phyloP scores from a whole-genome alignment of 2,113 vertebrate genomes.

The Peromyscus californicus region DNA sequence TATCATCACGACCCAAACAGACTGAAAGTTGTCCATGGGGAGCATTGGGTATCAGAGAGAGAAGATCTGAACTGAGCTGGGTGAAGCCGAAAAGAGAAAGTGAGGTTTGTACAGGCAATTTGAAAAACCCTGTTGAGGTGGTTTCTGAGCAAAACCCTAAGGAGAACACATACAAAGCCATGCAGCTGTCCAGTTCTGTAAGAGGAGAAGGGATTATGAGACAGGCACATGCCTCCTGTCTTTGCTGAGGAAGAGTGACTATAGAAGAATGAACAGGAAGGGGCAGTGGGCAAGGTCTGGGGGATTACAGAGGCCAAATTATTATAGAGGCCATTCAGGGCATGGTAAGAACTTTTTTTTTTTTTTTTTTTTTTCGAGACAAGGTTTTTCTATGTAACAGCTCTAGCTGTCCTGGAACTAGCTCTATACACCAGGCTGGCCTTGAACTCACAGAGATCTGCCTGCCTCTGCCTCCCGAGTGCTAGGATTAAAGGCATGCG shows the following conservation, averaged over 20 bases:
- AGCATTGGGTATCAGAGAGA: neutral
- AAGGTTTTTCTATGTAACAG: too few species aligned
- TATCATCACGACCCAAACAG: too few species aligned
- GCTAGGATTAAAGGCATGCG: too few species aligned
- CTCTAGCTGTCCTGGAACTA: too few species aligned
- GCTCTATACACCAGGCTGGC: too few species aligned
- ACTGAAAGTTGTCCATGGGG: neutral
- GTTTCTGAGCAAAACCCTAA: neutral
- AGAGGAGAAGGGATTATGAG: neutral
- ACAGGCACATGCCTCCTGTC: neutral
- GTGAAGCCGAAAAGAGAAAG: neutral
- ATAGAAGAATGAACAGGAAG: neutral
- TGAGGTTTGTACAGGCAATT: neutral
- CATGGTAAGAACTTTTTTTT: neutral
- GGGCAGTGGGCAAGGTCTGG: neutral
- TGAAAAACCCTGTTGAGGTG: too few species aligned
- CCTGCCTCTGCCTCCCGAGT: too few species aligned
- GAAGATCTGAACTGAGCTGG: rapidly evolving
- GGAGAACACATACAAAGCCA: too few species aligned
- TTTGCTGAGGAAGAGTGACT: too few species aligned
- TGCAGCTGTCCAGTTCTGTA: neutral
- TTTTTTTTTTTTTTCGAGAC: too few species aligned
- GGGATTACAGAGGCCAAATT: too few species aligned
- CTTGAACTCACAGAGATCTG: too few species aligned
- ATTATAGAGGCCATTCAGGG: neutral